A percentile compares a stretch with the other conserved stretches of the same genome.
Conservation (phyloP, 37 sponge, comb jelly and placozoan genomes). For the Agelas oroides region DNA sequence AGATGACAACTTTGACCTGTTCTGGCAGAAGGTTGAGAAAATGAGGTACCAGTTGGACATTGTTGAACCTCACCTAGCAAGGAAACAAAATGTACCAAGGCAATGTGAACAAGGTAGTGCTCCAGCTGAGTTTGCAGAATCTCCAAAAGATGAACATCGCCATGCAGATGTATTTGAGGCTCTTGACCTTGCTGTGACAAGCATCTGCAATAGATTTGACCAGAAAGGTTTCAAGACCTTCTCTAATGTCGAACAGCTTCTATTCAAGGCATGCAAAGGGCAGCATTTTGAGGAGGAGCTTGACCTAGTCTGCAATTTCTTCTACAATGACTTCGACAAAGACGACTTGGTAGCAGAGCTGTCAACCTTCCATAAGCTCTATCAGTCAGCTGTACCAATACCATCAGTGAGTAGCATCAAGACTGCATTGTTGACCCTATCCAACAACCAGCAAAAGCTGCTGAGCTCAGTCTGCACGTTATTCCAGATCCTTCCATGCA, state of each 20-base stretch:
- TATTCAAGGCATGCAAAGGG: slow-evolving; percentile 58
- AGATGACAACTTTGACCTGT: slow-evolving; percentile 68
- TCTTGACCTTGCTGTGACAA: slow-evolving; percentile 65
- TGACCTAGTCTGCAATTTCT: slow-evolving; percentile 42
- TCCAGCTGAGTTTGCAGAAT: slow-evolving; percentile 40
- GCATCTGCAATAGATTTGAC: slow-evolving; percentile 68
- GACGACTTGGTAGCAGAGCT: slow-evolving; percentile 75
- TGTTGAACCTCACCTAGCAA: slow-evolving; percentile 67
- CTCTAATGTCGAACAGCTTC: slow-evolving; percentile 69
- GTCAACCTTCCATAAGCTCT: slow-evolving; percentile 31
- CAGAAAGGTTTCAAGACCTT: slow-evolving; percentile 66
- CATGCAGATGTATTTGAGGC: slow-evolving; percentile 60
- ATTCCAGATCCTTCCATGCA: too few species aligned
- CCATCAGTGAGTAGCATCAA: slow-evolving; percentile 59
- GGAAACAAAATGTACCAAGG: slow-evolving; percentile 64
- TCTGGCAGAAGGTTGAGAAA: slow-evolving; percentile 74
- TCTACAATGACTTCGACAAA: slow-evolving; percentile 45
- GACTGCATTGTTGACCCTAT: slow-evolving; percentile 42
- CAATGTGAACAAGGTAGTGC: slow-evolving; percentile 66
- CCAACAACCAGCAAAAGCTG: too few species aligned
- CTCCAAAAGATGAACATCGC: slow-evolving; percentile 52
- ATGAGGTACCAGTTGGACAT: slow-evolving; percentile 49
- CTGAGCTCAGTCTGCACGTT: too few species aligned
- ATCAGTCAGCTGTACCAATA: slow-evolving; percentile 28
- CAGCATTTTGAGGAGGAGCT: slow-evolving; percentile 48